Percentiles rank a stretch among this genome's conserved stretches.
Evolutionary conservation across 2,113 vertebrate genomes (phyloP).

Genomic region (Anser brachyrhynchus): DNA sequence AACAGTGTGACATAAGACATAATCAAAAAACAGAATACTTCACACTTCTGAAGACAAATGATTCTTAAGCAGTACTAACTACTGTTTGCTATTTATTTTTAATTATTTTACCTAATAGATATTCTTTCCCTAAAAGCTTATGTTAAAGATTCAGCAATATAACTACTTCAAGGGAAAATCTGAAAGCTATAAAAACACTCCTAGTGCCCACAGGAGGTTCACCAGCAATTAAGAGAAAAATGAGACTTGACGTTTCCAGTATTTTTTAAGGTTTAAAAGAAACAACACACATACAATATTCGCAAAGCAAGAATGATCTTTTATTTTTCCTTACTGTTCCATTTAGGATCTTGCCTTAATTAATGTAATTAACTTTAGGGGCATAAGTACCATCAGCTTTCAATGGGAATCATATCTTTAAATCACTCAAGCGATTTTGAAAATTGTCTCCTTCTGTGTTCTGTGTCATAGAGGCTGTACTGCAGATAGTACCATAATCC

Average conservation of each 20-base stretch:
- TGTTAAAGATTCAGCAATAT: neutral
- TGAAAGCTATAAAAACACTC: neutral
- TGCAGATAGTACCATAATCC: neutral
- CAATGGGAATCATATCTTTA: neutral
- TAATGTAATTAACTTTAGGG: neutral
- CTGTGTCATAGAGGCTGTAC: neutral
- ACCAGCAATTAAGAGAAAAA: neutral
- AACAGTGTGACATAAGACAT: conserved; percentile 12
- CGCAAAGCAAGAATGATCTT: neutral
- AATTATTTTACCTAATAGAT: neutral
- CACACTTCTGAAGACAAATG: neutral
- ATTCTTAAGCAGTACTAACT: neutral
- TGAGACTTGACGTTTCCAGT: neutral
- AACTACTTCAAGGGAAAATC: neutral
- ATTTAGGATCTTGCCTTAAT: neutral
- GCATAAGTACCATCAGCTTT: neutral
- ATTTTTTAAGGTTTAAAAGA: neutral
- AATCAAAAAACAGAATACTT: conserved; percentile 19
- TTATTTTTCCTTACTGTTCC: neutral
- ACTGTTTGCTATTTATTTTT: neutral
- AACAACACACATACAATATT: neutral
- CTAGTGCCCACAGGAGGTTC: neutral
- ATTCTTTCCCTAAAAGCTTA: neutral
- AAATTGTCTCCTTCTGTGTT: neutral
- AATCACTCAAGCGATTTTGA: neutral